Evolutionary conservation across 2,113 vertebrate genomes (phyloP).

Genomic region (Chrysemys picta): DNA sequence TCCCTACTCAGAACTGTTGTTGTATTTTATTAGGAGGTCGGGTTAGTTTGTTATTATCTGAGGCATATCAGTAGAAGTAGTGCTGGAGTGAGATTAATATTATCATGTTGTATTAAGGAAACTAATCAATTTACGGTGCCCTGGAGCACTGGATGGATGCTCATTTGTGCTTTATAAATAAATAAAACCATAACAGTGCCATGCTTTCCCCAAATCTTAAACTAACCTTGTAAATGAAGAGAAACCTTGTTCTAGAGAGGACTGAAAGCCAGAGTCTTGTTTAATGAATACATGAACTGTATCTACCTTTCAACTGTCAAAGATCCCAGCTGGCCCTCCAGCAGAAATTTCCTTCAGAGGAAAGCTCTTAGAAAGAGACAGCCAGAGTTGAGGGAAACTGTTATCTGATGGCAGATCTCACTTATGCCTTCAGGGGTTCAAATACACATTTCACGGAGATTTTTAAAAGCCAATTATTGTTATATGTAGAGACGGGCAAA

Average conservation of each 20-base stretch:
- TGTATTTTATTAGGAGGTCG: constrained; percentile 25
- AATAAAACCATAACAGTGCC: background rate
- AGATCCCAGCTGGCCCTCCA: background rate
- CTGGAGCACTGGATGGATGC: fast-evolving
- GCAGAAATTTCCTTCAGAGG: background rate
- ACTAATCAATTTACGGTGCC: background rate
- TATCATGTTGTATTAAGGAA: background rate
- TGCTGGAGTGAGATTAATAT: fast-evolving
- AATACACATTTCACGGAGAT: background rate
- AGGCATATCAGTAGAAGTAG: background rate
- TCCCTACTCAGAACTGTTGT: background rate
- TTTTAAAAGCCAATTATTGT: background rate
- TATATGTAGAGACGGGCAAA: background rate
- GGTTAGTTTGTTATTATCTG: constrained; percentile 30
- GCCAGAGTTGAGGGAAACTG: too few species aligned
- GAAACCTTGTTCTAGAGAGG: background rate
- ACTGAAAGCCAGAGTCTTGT: background rate
- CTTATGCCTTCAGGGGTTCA: background rate
- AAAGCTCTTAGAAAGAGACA: background rate
- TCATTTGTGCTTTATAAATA: background rate
- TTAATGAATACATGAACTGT: background rate
- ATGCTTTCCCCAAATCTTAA: background rate
- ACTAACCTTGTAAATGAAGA: background rate
- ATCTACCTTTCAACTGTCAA: background rate
- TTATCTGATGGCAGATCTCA: background rate